Conservation (phyloP, 2,888 invertebrate species). For the Lithophane ornitopus region DNA sequence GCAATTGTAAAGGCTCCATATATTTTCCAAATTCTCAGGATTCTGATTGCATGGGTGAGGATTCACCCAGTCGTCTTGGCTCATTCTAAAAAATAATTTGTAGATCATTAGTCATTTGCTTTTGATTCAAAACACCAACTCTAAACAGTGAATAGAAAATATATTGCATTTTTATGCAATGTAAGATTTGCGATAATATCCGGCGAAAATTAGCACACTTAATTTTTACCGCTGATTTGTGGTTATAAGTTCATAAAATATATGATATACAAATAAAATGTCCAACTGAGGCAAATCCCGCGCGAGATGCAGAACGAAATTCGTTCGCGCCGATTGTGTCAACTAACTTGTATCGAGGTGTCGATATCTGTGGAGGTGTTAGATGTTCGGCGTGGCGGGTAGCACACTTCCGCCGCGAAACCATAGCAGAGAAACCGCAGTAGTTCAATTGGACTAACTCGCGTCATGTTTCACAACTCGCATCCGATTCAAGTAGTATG, state of each 20-base stretch:
- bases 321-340: no score
- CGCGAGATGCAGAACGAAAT: background rate
- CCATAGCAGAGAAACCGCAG: no score
- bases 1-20: conserved; percentile 96
- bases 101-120: background rate
- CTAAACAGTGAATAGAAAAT: background rate
- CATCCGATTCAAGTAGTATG: no score
- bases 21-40: conserved; percentile 96
- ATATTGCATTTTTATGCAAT: background rate
- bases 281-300: background rate
- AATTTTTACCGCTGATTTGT: background rate
- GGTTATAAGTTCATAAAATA: no score
- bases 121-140: background rate
- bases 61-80: conserved; percentile 98
- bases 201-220: background rate
- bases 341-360: background rate
- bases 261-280: background rate
- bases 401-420: no score
- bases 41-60: conserved; percentile 97
- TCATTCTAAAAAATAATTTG: conserved; percentile 90
- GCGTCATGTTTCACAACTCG: no score
- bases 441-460: no score
- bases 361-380: background rate
- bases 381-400: no score
- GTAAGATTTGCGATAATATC: background rate